Conservation (phyloP, 2,113 vertebrate genomes). For the Puntigrus tetrazona region DNA sequence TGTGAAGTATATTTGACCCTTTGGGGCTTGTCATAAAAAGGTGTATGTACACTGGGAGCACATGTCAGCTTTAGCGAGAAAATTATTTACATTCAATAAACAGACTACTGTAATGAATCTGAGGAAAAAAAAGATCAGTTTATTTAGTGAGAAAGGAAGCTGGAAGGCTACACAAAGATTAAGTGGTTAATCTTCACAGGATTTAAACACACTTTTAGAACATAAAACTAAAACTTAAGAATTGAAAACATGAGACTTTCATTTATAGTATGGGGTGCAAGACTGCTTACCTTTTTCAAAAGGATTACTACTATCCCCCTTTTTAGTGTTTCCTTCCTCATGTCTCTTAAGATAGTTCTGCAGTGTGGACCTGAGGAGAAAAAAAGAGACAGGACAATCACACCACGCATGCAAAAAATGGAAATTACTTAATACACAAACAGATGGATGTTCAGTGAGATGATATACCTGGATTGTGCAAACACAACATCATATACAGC, state of each 20-base stretch:
- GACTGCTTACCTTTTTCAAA: conserved; percentile 82
- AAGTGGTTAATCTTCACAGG: not conserved
- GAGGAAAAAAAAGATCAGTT: no score
- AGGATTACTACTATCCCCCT: conserved; percentile 70
- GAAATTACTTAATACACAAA: not conserved
- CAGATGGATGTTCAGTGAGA: not conserved
- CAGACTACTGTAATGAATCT: no score
- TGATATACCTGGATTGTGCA: conserved; percentile 83
- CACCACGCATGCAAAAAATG: not conserved
- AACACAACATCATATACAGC: conserved; percentile 88
- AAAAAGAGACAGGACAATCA: conserved; percentile 1
- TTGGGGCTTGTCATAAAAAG: not conserved
- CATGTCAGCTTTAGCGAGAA: not conserved
- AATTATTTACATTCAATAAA: not conserved
- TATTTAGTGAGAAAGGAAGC: no score
- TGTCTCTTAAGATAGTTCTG: conserved; percentile 89
- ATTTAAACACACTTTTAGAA: not conserved
- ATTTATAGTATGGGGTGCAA: no score
- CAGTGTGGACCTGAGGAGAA: conserved; percentile 81
- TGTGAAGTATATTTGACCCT: no score
- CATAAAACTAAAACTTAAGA: not conserved
- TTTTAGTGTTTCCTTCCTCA: conserved; percentile 67
- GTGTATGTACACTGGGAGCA: not conserved
- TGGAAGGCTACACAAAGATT: no score
- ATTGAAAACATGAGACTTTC: not conserved